These are phyloP conservation scores for Tachuris rubrigastra DNA, from an alignment of 2,113 vertebrate species.

Conservation along the genomic window DNA sequence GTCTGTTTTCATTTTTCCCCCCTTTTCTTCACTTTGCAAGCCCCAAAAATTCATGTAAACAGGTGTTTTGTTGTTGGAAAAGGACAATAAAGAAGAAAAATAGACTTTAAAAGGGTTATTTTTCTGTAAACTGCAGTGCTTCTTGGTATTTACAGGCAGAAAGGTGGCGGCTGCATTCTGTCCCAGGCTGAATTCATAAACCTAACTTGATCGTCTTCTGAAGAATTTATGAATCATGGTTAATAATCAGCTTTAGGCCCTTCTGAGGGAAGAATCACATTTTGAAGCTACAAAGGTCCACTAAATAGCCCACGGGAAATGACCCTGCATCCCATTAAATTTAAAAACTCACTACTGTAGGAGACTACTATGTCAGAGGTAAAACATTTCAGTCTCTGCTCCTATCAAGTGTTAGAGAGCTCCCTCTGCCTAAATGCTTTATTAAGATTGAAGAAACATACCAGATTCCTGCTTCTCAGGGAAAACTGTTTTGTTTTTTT, in stretches of 20 bases:
- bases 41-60: background rate
- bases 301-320: constrained; percentile 86
- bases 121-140: background rate
- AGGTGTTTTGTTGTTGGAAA: background rate
- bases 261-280: constrained; percentile 83
- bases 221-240: constrained; percentile 89
- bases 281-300: constrained; percentile 84
- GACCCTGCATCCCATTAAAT: constrained; percentile 82
- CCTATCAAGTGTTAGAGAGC: constrained; percentile 61
- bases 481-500: constrained; percentile 13
- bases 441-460: constrained; percentile 55
- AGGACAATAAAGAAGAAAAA: background rate
- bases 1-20: background rate
- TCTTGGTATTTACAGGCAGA: constrained; percentile 40
- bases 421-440: constrained; percentile 44
- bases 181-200: constrained; percentile 78
- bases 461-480: constrained; percentile 18
- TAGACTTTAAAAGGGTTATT: background rate
- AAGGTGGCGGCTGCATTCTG: constrained; percentile 60
- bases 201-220: constrained; percentile 79
- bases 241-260: constrained; percentile 88
- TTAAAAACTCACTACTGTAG: constrained; percentile 49
- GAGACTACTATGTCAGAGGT: constrained; percentile 65
- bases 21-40: background rate
- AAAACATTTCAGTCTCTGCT: constrained; percentile 63